These are phyloP conservation scores for Drosophila ustulata DNA, from an alignment of 2,888 invertebrate species.

Conservation along the genomic window DNA sequence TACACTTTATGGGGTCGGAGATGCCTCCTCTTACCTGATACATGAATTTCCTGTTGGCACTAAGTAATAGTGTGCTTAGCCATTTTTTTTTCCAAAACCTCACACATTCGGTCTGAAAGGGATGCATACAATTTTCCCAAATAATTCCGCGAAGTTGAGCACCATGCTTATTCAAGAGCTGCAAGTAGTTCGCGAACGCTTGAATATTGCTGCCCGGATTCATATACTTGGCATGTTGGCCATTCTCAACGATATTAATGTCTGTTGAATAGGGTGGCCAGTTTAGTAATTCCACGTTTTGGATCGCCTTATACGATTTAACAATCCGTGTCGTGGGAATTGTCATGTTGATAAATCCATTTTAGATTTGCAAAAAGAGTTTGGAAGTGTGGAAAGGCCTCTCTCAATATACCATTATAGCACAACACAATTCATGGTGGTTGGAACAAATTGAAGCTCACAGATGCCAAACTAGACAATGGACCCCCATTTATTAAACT, in stretches of 20 bases:
- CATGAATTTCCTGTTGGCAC: too few relatives aligned
- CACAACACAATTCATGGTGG: slow-evolving; percentile 9
- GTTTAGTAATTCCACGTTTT: too few relatives aligned
- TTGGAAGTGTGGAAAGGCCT: slow-evolving; percentile 26
- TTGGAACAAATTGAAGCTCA: slow-evolving; percentile 6
- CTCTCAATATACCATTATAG: slow-evolving; percentile 24
- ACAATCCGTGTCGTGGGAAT: background rate
- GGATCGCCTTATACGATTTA: too few relatives aligned
- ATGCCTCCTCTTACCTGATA: too few relatives aligned
- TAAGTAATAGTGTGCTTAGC: background rate
- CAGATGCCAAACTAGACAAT: background rate
- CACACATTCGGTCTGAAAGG: slow-evolving; percentile 27
- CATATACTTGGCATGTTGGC: slow-evolving; percentile 1
- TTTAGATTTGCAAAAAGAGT: slow-evolving; percentile 20
- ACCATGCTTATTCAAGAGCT: slow-evolving; percentile 25
- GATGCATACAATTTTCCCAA: slow-evolving; percentile 27
- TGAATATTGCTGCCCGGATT: slow-evolving; percentile 21
- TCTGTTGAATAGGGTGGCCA: slow-evolving; percentile 1
- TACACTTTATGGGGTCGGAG: too few relatives aligned
- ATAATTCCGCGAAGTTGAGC: slow-evolving; percentile 14
- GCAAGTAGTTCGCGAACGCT: slow-evolving; percentile 15
- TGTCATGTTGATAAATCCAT: slow-evolving; percentile 22
- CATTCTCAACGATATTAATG: background rate
- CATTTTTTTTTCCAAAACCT: slow-evolving; percentile 4
- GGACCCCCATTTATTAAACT: slow-evolving; percentile 2